Percentiles rank a stretch among this genome's conserved stretches.
Conservation (phyloP, 64 coral and sea anemone species). For the Stichodactyla mertensii region DNA sequence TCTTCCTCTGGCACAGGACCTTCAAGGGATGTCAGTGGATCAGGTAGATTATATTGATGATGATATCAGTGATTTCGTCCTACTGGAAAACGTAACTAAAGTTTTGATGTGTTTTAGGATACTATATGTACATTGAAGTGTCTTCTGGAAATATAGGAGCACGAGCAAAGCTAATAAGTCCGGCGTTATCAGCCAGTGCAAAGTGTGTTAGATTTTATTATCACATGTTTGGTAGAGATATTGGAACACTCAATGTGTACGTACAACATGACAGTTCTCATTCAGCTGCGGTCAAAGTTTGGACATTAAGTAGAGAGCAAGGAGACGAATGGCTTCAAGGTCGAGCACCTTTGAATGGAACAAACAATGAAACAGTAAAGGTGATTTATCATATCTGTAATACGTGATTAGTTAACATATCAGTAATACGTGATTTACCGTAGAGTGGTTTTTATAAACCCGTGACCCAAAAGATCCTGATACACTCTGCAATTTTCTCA, state of each 20-base stretch:
- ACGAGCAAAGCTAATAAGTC: conserved; percentile 66
- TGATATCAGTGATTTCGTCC: not conserved
- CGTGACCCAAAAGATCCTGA: too few species aligned
- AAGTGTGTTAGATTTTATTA: conserved; percentile 95
- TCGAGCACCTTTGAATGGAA: not conserved
- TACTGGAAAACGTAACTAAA: not conserved
- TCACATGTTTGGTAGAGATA: conserved; percentile 79
- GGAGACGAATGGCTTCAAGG: conserved; percentile 19
- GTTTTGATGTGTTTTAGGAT: conserved; percentile 37
- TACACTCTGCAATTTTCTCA: too few species aligned
- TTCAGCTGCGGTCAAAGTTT: not conserved
- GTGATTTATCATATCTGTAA: not conserved
- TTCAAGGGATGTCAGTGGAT: not conserved
- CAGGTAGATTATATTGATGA: not conserved
- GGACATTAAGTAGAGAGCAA: conserved; percentile 16
- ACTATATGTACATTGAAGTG: conserved; percentile 76
- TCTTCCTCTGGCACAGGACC: not conserved
- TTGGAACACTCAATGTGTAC: conserved; percentile 84
- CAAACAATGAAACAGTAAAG: not conserved
- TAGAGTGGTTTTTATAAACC: too few species aligned
- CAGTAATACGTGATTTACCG: too few species aligned
- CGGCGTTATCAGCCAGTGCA: conserved; percentile 27
- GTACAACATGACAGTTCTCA: not conserved
- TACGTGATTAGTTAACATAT: too few species aligned
- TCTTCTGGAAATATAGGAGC: not conserved